Evolutionary conservation across 1,140 invertebrate genomes (phyloP).

Genomic region (Orussus abietinus): DNA sequence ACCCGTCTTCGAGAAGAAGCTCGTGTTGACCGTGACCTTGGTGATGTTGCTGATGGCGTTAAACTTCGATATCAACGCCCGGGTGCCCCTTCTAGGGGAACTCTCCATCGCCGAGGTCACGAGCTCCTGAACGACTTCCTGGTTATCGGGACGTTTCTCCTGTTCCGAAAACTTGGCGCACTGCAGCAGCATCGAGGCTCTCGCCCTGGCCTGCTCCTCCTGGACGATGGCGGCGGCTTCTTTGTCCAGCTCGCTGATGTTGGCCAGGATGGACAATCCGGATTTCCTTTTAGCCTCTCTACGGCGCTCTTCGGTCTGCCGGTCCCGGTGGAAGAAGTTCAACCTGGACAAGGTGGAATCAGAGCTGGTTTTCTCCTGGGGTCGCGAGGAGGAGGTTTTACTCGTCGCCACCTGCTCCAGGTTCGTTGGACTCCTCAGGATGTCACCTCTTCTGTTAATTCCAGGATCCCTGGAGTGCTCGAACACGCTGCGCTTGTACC

Average conservation of each 20-base stretch:
- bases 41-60: slow-evolving; percentile 61
- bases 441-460: slow-evolving; percentile 21
- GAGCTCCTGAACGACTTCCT: slow-evolving; percentile 40
- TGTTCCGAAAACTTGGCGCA: slow-evolving; percentile 40
- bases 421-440: slow-evolving; percentile 18
- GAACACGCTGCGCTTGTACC: slow-evolving; percentile 59
- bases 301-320: slow-evolving; percentile 43
- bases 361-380: too few species aligned
- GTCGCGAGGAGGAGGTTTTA: slow-evolving; percentile 16
- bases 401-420: slow-evolving; percentile 20
- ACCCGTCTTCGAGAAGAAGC: slow-evolving; percentile 45
- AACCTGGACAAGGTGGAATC: slow-evolving; percentile 35
- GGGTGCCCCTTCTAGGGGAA: slow-evolving; percentile 50
- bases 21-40: slow-evolving; percentile 54
- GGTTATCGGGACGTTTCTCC: slow-evolving; percentile 35
- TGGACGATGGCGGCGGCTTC: slow-evolving; percentile 73
- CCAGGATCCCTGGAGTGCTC: slow-evolving; percentile 26
- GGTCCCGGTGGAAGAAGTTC: slow-evolving; percentile 40
- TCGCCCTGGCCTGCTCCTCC: slow-evolving; percentile 51
- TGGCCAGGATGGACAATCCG: slow-evolving; percentile 65
- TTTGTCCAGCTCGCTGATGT: slow-evolving; percentile 75
- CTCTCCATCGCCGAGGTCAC: slow-evolving; percentile 38
- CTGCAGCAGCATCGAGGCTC: slow-evolving; percentile 36
- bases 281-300: slow-evolving; percentile 56
- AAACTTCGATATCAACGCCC: slow-evolving; percentile 62